These are phyloP conservation scores for Podarcis cretensis DNA, from an alignment of 2,113 vertebrate genomes.

Conservation along the genomic window DNA sequence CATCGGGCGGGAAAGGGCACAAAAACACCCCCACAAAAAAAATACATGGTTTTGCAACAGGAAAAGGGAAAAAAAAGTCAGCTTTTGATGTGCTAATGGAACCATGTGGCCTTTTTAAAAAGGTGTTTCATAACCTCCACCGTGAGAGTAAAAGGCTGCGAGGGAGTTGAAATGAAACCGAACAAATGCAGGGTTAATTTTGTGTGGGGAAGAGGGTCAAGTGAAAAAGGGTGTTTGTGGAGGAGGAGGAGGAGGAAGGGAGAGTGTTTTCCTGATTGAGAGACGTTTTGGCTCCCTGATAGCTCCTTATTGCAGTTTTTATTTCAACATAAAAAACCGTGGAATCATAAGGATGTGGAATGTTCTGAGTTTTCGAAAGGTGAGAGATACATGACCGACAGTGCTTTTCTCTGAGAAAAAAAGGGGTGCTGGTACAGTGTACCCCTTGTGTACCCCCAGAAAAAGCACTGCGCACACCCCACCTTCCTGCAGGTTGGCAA, in stretches of 20 bases:
- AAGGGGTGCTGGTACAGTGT: too few species aligned
- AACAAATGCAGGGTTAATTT: too few species aligned
- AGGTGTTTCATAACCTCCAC: not conserved
- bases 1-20: not conserved
- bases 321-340: slow-evolving; percentile 53
- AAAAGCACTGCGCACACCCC: not conserved
- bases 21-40: not conserved
- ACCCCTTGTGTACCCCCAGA: too few species aligned
- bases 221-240: not conserved
- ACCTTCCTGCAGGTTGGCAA: slow-evolving; percentile 5
- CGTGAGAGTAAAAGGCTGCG: not conserved
- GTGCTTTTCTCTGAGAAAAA: too few species aligned
- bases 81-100: slow-evolving; percentile 20
- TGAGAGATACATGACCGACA: slow-evolving; percentile 46
- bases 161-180: not conserved
- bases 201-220: too few species aligned
- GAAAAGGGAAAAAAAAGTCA: rapidly evolving
- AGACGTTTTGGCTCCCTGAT: not conserved
- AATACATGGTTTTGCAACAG: not conserved
- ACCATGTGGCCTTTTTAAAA: not conserved
- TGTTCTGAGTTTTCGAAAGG: slow-evolving; percentile 74
- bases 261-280: not conserved
- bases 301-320: slow-evolving; percentile 19
- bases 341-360: slow-evolving; percentile 75
- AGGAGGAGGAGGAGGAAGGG: too few species aligned